Percentiles rank a stretch among this genome's conserved stretches.
Conservation (phyloP, 2,113 vertebrate genomes). For the Notothenia coriiceps region DNA sequence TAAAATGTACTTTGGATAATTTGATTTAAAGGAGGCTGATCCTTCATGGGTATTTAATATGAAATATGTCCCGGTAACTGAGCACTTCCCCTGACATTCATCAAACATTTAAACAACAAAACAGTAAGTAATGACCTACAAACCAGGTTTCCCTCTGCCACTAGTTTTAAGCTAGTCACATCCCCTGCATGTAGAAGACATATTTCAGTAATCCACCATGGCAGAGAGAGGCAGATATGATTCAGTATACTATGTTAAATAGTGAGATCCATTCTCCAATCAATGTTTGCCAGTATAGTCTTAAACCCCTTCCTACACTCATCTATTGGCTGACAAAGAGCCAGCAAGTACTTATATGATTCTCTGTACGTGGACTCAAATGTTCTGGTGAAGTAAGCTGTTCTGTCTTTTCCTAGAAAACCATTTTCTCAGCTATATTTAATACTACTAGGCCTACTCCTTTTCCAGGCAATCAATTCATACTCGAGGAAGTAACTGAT, state of each 20-base stretch:
- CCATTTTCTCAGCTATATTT: neutral
- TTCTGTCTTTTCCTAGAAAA: neutral
- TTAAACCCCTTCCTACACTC: neutral
- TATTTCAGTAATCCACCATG: conserved; percentile 22
- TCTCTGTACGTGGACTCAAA: neutral
- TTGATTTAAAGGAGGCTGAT: conserved; percentile 2
- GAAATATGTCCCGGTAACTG: neutral
- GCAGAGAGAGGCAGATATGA: neutral
- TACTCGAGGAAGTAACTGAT: neutral
- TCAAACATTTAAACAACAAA: neutral
- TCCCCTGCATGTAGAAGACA: neutral
- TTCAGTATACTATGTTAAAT: neutral
- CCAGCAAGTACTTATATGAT: neutral
- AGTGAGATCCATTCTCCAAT: conserved; percentile 5
- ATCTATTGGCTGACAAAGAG: neutral
- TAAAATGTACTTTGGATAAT: conserved; percentile 2
- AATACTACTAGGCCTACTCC: neutral
- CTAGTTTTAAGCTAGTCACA: neutral
- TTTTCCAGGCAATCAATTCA: neutral
- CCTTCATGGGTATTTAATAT: neutral
- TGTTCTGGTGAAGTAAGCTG: neutral
- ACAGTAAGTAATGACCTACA: neutral
- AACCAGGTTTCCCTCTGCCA: neutral
- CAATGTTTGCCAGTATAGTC: neutral
- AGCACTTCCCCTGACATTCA: neutral